Evolutionary conservation across 2,113 vertebrate genomes (phyloP).

Genomic region (Megalops atlanticus): DNA sequence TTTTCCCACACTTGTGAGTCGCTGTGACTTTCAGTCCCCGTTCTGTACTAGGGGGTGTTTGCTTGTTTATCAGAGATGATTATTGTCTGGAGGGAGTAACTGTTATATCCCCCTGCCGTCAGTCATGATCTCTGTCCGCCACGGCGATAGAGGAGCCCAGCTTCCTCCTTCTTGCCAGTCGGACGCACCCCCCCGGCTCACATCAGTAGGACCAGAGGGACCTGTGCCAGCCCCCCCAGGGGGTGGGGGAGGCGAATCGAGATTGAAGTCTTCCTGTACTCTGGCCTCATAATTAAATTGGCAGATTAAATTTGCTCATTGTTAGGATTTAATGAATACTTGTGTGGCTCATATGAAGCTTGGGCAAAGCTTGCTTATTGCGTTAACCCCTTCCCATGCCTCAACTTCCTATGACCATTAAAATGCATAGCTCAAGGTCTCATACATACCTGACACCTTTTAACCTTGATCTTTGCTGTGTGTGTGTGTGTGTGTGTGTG

Average conservation of each 20-base stretch:
- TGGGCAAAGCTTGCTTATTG: constrained; percentile 49
- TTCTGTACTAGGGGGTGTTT: neutral
- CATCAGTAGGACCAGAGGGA: neutral
- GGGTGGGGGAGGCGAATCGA: constrained; percentile 51
- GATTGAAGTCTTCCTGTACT: constrained; percentile 54
- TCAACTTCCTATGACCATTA: neutral
- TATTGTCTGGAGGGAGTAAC: neutral
- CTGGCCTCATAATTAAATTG: constrained; percentile 63
- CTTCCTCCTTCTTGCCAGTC: neutral
- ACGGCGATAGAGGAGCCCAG: neutral
- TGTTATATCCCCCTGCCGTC: neutral
- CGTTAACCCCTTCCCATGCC: constrained; percentile 40
- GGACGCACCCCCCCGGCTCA: neutral
- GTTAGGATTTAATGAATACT: constrained; percentile 63
- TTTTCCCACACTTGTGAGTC: no score
- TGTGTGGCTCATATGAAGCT: constrained; percentile 43
- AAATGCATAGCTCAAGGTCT: neutral
- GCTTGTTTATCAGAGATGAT: neutral
- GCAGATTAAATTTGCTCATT: constrained; percentile 62
- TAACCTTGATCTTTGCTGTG: no score
- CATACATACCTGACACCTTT: neutral
- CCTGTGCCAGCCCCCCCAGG: neutral
- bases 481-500: neutral
- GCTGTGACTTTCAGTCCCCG: neutral
- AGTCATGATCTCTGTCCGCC: constrained; percentile 6